A percentile compares a stretch with the other conserved stretches of the same genome.
phyloP scores from a whole-genome alignment of 1,140 invertebrate species.

The Pollicipes pollicipes region DNA sequence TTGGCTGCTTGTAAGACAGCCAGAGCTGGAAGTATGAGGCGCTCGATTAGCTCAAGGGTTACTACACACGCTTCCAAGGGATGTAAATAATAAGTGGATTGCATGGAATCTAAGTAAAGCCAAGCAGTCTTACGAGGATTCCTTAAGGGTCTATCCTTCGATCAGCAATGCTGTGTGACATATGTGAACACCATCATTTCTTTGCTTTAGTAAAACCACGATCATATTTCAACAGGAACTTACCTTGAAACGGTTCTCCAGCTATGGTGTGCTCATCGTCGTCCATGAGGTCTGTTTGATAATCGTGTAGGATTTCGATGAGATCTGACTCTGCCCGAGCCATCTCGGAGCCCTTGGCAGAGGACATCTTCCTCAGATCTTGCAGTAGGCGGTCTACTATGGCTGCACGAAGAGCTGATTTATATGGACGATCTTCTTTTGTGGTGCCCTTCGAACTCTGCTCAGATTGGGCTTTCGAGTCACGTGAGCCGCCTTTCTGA shows the following conservation, averaged over 20 bases:
- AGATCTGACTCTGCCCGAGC: not conserved
- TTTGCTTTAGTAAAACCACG: too few relatives aligned
- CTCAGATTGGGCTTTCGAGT: not conserved
- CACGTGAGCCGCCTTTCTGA: not conserved
- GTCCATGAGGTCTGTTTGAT: not conserved
- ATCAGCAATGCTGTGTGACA: too few relatives aligned
- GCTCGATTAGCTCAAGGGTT: too few relatives aligned
- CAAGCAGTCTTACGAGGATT: too few relatives aligned
- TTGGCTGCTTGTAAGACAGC: too few relatives aligned
- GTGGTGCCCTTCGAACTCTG: not conserved
- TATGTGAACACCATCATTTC: too few relatives aligned
- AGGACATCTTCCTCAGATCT: not conserved
- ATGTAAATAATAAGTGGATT: too few relatives aligned
- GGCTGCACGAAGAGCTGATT: not conserved
- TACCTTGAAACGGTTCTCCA: not conserved
- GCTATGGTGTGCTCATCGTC: not conserved
- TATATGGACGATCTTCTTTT: not conserved
- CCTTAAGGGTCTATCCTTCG: too few relatives aligned
- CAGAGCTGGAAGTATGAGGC: too few relatives aligned
- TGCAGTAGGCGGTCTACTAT: not conserved
- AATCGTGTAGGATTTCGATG: not conserved
- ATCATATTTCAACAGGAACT: too few relatives aligned
- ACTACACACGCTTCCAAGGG: too few relatives aligned
- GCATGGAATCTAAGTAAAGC: too few relatives aligned
- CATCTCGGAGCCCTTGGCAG: not conserved